These are phyloP conservation scores for Malaclemys terrapin DNA, from an alignment of 2,113 vertebrate genomes.

Conservation along the genomic window DNA sequence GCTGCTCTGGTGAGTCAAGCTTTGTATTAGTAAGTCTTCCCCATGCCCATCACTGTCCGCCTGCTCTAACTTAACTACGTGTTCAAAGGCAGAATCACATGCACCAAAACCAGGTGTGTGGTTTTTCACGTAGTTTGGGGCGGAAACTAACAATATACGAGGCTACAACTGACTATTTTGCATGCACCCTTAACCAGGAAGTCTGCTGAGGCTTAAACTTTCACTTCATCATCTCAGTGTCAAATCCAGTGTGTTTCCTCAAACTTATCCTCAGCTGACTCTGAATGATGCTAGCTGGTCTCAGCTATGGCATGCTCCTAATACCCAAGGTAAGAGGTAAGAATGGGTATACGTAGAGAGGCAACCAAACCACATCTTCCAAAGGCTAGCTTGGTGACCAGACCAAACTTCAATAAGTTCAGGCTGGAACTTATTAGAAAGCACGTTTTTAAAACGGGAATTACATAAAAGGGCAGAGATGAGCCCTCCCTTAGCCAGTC, in stretches of 20 bases:
- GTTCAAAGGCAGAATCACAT: neutral
- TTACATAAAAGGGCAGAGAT: neutral
- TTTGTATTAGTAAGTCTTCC: neutral
- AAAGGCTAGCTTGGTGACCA: neutral
- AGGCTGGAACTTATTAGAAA: neutral
- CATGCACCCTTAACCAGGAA: neutral
- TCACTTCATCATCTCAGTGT: neutral
- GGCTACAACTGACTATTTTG: neutral
- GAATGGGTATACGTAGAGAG: rapidly evolving
- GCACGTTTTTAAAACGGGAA: neutral
- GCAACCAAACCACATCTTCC: neutral
- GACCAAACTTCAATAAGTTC: neutral
- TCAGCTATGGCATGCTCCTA: neutral
- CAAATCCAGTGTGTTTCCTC: neutral
- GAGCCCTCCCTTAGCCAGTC: neutral
- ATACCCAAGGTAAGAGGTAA: neutral
- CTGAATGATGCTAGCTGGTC: neutral
- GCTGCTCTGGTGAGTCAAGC: neutral
- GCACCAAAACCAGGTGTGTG: neutral
- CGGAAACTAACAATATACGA: neutral
- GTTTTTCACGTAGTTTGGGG: neutral
- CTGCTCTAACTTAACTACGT: neutral
- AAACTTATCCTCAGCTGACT: rapidly evolving
- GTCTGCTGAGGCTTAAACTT: neutral
- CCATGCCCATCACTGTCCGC: rapidly evolving